Evolutionary conservation across 1,140 invertebrate genomes (phyloP).

Genomic region (Hetaerina americana): DNA sequence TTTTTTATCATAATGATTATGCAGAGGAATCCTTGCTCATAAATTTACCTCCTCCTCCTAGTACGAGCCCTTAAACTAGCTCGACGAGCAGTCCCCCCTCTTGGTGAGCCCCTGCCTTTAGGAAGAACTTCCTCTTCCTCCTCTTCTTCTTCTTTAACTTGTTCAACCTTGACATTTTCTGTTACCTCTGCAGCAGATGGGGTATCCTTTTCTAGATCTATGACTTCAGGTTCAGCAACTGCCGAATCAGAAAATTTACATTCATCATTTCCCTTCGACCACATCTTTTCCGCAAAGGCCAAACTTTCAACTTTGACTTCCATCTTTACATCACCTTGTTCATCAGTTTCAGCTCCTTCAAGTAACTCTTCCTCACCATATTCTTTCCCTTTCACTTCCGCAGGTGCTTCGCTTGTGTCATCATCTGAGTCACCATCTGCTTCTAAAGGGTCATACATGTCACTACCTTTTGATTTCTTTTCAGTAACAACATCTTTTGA

Average conservation of each 20-base stretch:
- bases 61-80: neutral
- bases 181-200: neutral
- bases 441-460: slow-evolving; percentile 11
- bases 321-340: neutral
- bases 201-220: neutral
- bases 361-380: neutral
- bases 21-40: too few relatives aligned
- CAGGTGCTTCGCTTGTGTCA: neutral
- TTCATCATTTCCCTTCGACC: neutral
- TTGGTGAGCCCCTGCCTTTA: neutral
- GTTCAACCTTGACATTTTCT: neutral
- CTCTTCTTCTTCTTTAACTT: neutral
- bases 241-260: neutral
- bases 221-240: neutral
- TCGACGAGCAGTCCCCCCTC: neutral
- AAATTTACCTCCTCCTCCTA: neutral
- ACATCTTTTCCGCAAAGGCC: neutral
- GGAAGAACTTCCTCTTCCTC: neutral
- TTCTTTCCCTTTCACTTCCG: neutral
- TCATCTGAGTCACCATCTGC: slow-evolving; percentile 4
- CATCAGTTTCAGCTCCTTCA: neutral
- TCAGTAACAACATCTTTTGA: slow-evolving; percentile 16
- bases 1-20: too few relatives aligned
- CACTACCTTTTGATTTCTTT: slow-evolving; percentile 4
- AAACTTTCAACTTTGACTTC: neutral